phyloP scores from a whole-genome alignment of 2,888 invertebrate genomes.

The Drosophila lacicola region DNA sequence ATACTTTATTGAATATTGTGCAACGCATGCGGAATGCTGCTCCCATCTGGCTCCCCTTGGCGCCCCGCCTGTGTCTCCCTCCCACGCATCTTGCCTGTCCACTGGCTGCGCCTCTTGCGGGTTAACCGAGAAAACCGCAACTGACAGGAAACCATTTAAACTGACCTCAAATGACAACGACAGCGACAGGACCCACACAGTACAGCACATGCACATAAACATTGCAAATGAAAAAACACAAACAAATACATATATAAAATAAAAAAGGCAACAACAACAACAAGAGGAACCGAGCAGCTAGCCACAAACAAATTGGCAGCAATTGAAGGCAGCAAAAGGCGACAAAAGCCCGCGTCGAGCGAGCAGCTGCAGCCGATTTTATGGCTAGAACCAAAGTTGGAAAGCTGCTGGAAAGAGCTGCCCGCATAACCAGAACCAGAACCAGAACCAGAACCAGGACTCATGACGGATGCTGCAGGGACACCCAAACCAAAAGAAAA shows the following conservation, averaged over 20 bases:
- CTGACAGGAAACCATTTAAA: constrained; percentile 82
- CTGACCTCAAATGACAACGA: constrained; percentile 80
- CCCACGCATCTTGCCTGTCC: constrained; percentile 1
- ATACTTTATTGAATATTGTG: constrained; percentile 76
- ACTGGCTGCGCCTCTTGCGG: constrained; percentile 29
- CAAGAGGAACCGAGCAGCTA: constrained; percentile 44
- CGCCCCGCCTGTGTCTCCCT: constrained; percentile 1
- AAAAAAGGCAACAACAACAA: constrained; percentile 31
- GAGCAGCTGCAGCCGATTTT: constrained; percentile 42
- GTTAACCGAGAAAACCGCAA: constrained; percentile 74
- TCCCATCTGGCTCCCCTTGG: constrained; percentile 15
- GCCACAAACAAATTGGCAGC: constrained; percentile 80
- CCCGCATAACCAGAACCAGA: constrained; percentile 4
- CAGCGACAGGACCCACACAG: constrained; percentile 58
- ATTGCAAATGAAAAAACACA: constrained; percentile 31
- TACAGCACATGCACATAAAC: constrained; percentile 25
- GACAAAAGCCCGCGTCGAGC: constrained; percentile 63
- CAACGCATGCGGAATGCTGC: constrained; percentile 58
- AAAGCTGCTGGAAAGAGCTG: constrained; percentile 11
- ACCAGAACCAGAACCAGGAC: background rate
- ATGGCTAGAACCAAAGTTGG: constrained; percentile 11
- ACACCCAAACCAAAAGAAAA: background rate
- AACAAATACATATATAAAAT: constrained; percentile 23
- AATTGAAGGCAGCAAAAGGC: constrained; percentile 74
- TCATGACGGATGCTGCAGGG: constrained; percentile 36